Percentiles rank a stretch among this genome's conserved stretches.
Conservation (phyloP, 2,113 vertebrate genomes). For the Neomonachus schauinslandi region DNA sequence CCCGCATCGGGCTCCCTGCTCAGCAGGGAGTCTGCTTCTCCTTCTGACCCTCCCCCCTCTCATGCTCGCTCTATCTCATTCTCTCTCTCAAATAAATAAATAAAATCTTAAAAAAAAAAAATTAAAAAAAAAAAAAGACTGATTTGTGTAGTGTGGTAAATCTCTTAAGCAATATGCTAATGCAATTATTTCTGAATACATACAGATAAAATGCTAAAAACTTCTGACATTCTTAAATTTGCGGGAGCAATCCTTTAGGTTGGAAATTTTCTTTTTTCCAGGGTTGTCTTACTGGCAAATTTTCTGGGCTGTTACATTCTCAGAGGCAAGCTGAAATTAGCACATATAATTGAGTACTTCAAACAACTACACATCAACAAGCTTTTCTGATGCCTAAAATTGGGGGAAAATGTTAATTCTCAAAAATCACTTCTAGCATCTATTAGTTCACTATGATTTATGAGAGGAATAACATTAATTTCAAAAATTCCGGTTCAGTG, state of each 20-base stretch:
- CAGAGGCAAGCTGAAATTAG: slow-evolving; percentile 16
- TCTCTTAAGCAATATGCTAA: slow-evolving; percentile 32
- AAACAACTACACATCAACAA: neutral
- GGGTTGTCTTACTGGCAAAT: slow-evolving; percentile 1
- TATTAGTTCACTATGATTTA: neutral
- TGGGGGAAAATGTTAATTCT: neutral
- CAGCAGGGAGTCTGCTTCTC: no score
- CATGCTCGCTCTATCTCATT: no score
- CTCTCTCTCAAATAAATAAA: no score
- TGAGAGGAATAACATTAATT: neutral
- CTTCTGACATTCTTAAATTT: slow-evolving; percentile 11
- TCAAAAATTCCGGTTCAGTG: neutral
- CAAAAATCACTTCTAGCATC: neutral
- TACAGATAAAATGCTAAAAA: slow-evolving; percentile 45
- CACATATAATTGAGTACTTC: neutral
- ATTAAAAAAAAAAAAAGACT: no score
- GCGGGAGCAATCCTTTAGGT: neutral
- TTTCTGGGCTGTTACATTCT: slow-evolving; percentile 29
- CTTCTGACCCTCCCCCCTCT: no score
- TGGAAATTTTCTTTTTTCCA: neutral
- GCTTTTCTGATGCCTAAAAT: neutral
- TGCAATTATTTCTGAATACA: slow-evolving; percentile 47
- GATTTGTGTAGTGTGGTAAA: neutral
- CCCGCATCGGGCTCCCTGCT: no score
- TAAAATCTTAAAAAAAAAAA: no score